A percentile compares a stretch with the other conserved stretches of the same genome.
These are phyloP conservation scores for Chiropotes sagulatus DNA, from an alignment of 2,797 vertebrate species.

Conservation along the genomic window DNA sequence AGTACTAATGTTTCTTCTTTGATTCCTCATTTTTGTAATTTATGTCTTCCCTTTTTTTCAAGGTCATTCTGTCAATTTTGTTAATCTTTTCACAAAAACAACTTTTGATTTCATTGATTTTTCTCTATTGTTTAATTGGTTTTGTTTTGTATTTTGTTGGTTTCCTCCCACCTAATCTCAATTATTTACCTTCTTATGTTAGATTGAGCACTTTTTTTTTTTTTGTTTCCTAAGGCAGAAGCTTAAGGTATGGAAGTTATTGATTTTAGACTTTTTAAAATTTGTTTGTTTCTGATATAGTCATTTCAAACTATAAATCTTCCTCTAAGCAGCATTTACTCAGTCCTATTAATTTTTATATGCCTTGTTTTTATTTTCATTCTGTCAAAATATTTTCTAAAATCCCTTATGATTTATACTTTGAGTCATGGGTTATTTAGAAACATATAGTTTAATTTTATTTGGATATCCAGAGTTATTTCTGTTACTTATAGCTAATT, in stretches of 20 bases:
- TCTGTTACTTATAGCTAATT: conserved; percentile 29
- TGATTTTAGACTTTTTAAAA: background rate
- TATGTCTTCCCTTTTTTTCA: background rate
- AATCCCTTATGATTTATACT: background rate
- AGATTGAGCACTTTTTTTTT: background rate
- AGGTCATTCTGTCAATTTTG: background rate
- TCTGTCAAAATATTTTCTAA: conserved; percentile 27
- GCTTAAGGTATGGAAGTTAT: background rate
- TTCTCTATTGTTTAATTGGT: background rate
- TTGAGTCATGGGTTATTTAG: conserved; percentile 17
- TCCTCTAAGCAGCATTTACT: background rate
- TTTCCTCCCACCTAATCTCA: background rate
- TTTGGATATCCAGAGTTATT: background rate
- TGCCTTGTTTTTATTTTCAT: background rate
- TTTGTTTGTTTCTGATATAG: background rate
- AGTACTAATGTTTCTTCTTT: background rate
- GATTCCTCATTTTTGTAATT: background rate
- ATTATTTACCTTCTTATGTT: background rate
- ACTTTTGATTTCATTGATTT: background rate
- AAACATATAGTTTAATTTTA: background rate
- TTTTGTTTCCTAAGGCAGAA: background rate
- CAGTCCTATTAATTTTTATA: background rate
- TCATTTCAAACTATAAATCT: conserved; percentile 9
- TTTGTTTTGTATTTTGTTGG: background rate
- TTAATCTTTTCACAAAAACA: background rate